Conservation (phyloP, 2,113 vertebrate species). For the Antennarius striatus region DNA sequence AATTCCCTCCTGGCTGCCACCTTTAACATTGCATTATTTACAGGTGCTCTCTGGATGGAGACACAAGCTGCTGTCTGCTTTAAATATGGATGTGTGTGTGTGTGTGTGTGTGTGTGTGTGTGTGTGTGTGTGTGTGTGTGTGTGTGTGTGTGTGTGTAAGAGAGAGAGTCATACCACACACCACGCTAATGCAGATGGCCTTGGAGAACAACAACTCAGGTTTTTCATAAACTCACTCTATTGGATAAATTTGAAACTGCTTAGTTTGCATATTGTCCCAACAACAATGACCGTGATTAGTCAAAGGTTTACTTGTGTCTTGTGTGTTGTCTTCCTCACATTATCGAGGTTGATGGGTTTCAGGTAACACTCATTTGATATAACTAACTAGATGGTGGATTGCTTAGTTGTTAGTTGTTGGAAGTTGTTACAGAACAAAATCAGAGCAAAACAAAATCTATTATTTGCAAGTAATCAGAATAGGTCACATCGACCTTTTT, state of each 20-base stretch:
- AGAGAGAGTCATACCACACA: constrained; percentile 1
- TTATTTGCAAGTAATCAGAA: too few species aligned
- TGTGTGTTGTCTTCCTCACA: too few species aligned
- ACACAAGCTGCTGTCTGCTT: constrained; percentile 68
- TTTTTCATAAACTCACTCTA: not conserved
- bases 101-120: constrained; percentile 3
- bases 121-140: constrained; percentile 3
- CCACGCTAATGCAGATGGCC: not conserved
- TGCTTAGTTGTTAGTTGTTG: too few species aligned
- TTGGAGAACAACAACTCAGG: not conserved
- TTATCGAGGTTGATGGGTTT: too few species aligned
- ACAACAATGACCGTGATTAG: too few species aligned
- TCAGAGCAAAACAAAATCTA: too few species aligned
- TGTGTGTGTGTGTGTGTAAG: not conserved
- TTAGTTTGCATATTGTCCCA: not conserved
- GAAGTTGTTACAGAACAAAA: too few species aligned
- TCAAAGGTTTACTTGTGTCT: too few species aligned
- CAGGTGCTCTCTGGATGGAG: constrained; percentile 70
- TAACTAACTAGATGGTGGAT: too few species aligned
- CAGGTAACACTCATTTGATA: too few species aligned
- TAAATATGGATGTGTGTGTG: constrained; percentile 42
- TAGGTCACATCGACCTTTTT: too few species aligned
- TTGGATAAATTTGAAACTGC: not conserved
- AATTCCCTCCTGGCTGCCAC: constrained; percentile 67
- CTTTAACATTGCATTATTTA: constrained; percentile 82